A percentile compares a stretch with the other conserved stretches of the same genome.
Conservation (phyloP, 2,888 invertebrate genomes). For the Eilema sororculum region DNA sequence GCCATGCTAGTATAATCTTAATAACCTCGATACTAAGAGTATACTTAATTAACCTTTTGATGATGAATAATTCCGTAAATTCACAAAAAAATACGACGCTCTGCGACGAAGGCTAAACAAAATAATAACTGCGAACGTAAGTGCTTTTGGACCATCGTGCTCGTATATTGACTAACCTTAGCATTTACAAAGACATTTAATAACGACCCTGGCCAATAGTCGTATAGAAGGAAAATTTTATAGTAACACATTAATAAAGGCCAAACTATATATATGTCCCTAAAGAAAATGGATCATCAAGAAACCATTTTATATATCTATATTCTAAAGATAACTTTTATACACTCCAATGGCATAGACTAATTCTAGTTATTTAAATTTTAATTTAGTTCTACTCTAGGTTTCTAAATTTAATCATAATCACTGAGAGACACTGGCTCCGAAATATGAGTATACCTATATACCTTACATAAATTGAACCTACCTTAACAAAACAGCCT, state of each 20-base stretch:
- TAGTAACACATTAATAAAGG: neutral
- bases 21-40: neutral
- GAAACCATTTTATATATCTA: neutral
- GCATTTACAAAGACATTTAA: neutral
- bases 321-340: neutral
- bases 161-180: neutral
- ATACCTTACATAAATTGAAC: conserved; percentile 28
- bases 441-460: neutral
- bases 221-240: neutral
- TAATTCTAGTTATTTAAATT: neutral
- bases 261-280: too few species aligned
- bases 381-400: neutral
- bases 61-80: too few species aligned
- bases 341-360: neutral
- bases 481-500: conserved; percentile 49
- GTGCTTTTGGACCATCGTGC: too few species aligned
- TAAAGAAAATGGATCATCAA: too few species aligned
- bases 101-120: too few species aligned
- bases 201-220: neutral
- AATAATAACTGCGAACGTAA: too few species aligned
- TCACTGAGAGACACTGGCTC: neutral
- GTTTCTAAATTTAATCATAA: neutral
- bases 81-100: too few species aligned
- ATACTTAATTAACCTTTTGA: neutral
- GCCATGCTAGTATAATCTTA: neutral